Conservation (phyloP, 2,797 vertebrate species). For the Tapera naevia region DNA sequence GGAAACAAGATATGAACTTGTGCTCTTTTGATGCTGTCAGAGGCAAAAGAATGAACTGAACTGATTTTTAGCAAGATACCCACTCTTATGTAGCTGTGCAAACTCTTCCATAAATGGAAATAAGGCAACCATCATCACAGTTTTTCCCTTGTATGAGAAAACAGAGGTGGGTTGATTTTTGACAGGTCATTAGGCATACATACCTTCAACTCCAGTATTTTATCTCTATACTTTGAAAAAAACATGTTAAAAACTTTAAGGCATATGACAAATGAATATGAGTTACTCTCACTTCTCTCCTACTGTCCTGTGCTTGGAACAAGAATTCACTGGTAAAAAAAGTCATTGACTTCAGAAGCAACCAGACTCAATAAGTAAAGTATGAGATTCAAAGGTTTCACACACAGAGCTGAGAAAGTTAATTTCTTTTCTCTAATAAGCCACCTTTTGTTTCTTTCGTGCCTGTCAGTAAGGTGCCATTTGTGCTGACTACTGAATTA, state of each 20-base stretch:
- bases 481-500: background rate
- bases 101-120: background rate
- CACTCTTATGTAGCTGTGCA: background rate
- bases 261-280: background rate
- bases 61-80: background rate
- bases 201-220: background rate
- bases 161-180: background rate
- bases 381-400: background rate
- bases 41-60: background rate
- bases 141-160: background rate
- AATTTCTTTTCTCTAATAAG: background rate
- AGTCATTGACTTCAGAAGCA: background rate
- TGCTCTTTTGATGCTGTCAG: background rate
- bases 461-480: background rate
- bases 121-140: background rate
- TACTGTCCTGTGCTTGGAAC: background rate
- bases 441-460: accelerated
- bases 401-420: background rate
- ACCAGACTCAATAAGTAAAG: background rate
- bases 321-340: background rate
- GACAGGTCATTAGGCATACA: background rate
- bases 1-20: background rate
- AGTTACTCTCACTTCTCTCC: background rate
- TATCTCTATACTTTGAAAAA: background rate
- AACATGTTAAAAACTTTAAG: background rate